Percentiles rank a stretch among this genome's conserved stretches.
phyloP scores from a whole-genome alignment of 1,140 invertebrate genomes.

The Caenorhabditis tropicalis region DNA sequence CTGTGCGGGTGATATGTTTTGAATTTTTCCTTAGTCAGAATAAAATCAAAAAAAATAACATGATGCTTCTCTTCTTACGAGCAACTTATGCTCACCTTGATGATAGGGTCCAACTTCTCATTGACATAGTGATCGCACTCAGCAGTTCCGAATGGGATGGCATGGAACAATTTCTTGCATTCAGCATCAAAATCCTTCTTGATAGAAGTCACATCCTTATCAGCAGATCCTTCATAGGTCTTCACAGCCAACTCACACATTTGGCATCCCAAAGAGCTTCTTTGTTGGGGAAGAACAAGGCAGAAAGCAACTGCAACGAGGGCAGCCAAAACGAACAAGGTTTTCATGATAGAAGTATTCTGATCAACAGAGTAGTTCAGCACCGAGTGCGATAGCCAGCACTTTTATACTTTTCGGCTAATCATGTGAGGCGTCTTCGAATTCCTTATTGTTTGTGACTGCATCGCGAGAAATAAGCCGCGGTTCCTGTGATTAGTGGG shows the following conservation, averaged over 20 bases:
- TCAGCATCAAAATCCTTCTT: slow-evolving; percentile 18
- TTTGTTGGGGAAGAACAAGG: not conserved
- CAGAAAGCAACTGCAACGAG: not conserved
- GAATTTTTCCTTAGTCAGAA: not conserved
- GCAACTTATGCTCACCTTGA: not conserved
- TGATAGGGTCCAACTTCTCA: slow-evolving; percentile 40
- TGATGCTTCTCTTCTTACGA: not conserved
- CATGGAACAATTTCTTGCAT: slow-evolving; percentile 37
- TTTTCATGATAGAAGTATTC: not conserved
- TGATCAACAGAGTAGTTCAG: not conserved
- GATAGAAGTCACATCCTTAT: slow-evolving; percentile 19
- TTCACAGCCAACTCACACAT: slow-evolving; percentile 27
- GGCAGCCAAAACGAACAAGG: not conserved
- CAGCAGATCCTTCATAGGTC: slow-evolving; percentile 22
- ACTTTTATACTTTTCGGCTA: slow-evolving; percentile 2
- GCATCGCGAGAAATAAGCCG: not conserved
- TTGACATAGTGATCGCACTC: slow-evolving; percentile 31
- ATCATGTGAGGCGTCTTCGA: not conserved
- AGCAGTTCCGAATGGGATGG: not conserved
- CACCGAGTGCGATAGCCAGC: not conserved
- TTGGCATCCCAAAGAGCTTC: slow-evolving; percentile 23
- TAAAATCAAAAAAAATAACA: too few relatives aligned
- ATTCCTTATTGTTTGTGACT: slow-evolving; percentile 39
- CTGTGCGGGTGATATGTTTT: too few relatives aligned
- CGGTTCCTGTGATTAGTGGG: not conserved